Evolutionary conservation across 1,140 invertebrate species (phyloP), one percentile per base, ranked within the genome.

Genomic region (Steinernema feltiae): DNA sequence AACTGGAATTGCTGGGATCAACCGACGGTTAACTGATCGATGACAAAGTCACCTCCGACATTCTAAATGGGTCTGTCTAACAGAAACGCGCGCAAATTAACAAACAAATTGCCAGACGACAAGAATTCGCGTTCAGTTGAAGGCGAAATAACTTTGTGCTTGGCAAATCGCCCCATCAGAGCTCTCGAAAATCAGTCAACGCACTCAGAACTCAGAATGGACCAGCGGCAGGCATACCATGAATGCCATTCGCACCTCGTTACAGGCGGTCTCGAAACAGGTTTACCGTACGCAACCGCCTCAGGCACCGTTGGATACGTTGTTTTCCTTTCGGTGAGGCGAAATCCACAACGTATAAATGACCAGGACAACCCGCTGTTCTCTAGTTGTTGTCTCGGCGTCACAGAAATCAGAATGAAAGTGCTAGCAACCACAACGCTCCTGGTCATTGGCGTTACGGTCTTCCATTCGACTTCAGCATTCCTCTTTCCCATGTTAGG

Each of bases 401-500:
- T n/a, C n/a, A n/a, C n/a, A n/a, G n/a, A n/a, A n/a, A n/a, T n/a
- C 35, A 7, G 18, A 18, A 63, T 63, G 53, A 63, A 63, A 15
- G 53, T 63, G 2, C 24, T 3, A 3, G 24, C 24, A 7, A n/a
- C 24, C 53, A 21, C n/a, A n/a, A n/a, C 15, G 15, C 7, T 27
- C 53, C 24, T 63, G 15, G 24, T 21, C 2, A 17, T 63, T 3
- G 24, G 7, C 7, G 24, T 21, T 7, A 27, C 74, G 30, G 53
- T 75, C 35, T 41, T 75, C 63, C 32, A 70, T 41, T 70, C 35
- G 32, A n/a, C 63, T 70, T 41, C 35, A 31, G 53, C 74, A n/a
- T 75, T 75, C 69, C 74, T 75, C 32, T 75, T 75, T 69, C 27
- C 24, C 1, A 32, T 53, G 30, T 32, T 74, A 32, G 73, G 73